Conservation (phyloP, 2,888 invertebrate genomes). For the Sycophila texana region DNA sequence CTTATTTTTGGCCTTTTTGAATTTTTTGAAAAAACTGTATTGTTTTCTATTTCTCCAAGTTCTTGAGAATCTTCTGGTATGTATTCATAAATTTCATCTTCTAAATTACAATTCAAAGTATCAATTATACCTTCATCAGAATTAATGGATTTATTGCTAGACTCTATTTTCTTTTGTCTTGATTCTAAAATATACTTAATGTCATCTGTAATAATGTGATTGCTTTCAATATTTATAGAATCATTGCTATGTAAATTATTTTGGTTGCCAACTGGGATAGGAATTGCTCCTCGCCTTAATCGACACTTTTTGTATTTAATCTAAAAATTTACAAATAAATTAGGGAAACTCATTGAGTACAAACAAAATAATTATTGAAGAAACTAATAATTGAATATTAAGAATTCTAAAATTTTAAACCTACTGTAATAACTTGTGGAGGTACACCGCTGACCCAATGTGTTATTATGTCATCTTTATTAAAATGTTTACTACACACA, state of each 20-base stretch:
- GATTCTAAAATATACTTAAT: conserved; percentile 28
- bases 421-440: conserved; percentile 70
- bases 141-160: background rate
- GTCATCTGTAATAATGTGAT: conserved; percentile 30
- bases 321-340: conserved; percentile 55
- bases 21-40: background rate
- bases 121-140: conserved; percentile 11
- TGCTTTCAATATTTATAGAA: background rate
- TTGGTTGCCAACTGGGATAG: conserved; percentile 56
- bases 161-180: conserved; percentile 24
- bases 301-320: conserved; percentile 71
- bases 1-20: conserved; percentile 24
- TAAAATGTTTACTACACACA: conserved; percentile 72
- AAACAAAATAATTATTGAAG: background rate
- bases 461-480: conserved; percentile 69
- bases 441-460: conserved; percentile 73
- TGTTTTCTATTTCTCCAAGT: conserved; percentile 4
- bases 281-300: conserved; percentile 68
- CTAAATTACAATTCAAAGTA: conserved; percentile 36
- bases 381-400: background rate
- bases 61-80: conserved; percentile 41
- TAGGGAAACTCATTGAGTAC: background rate
- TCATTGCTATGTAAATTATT: conserved; percentile 29
- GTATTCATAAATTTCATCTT: conserved; percentile 52
- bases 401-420: conserved; percentile 42